phyloP scores from a whole-genome alignment of 1,140 invertebrate genomes.

The Rhynchophorus ferrugineus region DNA sequence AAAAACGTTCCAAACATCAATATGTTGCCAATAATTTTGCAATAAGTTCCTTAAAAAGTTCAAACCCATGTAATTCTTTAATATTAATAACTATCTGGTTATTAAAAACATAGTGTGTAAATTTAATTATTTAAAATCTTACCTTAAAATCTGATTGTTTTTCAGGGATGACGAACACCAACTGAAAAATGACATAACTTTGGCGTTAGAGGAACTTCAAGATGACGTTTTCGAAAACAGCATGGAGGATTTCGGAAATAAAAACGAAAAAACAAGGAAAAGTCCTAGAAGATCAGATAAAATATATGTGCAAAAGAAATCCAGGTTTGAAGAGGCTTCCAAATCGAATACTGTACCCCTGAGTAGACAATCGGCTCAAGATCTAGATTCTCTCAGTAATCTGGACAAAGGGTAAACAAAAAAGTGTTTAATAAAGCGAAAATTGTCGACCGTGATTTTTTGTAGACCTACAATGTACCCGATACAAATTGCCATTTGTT shows the following conservation, averaged over 20 bases:
- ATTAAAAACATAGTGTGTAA: too few relatives aligned
- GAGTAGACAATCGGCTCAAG: slow-evolving; percentile 25
- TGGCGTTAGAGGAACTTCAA: slow-evolving; percentile 39
- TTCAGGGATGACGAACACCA: slow-evolving; percentile 36
- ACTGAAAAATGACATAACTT: slow-evolving; percentile 34
- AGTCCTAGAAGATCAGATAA: slow-evolving; percentile 35
- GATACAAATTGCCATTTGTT: slow-evolving; percentile 30
- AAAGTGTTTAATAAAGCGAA: not conserved
- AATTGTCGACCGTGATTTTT: too few relatives aligned
- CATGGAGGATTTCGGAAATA: slow-evolving; percentile 27
- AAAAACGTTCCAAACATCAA: too few relatives aligned
- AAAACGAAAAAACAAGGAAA: slow-evolving; percentile 32
- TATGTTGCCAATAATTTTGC: too few relatives aligned
- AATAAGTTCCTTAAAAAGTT: too few relatives aligned
- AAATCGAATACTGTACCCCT: slow-evolving; percentile 18
- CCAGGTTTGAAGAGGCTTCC: slow-evolving; percentile 33
- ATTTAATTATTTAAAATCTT: too few relatives aligned
- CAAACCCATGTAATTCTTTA: too few relatives aligned
- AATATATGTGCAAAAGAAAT: slow-evolving; percentile 38
- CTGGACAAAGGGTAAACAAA: slow-evolving; percentile 24
- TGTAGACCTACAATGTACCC: too few relatives aligned
- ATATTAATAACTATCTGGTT: too few relatives aligned
- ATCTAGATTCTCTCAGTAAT: slow-evolving; percentile 24
- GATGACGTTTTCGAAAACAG: slow-evolving; percentile 40
- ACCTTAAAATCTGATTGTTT: too few relatives aligned